Conservation (phyloP, 2,888 invertebrate species). For the Acanthopleura granulata region DNA sequence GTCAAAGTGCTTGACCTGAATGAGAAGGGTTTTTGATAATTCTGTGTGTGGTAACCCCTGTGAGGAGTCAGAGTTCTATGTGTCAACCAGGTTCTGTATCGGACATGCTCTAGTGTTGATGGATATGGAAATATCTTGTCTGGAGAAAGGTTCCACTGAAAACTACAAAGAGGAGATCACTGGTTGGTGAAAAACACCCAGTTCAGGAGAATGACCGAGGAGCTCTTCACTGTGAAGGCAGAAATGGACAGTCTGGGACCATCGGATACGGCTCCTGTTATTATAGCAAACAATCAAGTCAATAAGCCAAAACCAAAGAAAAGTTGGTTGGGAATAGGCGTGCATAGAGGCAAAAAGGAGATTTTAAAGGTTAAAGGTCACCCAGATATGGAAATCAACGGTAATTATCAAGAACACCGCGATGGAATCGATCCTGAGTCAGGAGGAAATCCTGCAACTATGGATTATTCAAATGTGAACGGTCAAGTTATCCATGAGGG, state of each 20-base stretch:
- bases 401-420: slow-evolving; percentile 7
- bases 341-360: slow-evolving; percentile 16
- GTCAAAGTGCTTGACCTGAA: no score
- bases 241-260: slow-evolving; percentile 14
- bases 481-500: background rate
- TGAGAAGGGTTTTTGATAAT: no score
- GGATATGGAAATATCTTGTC: no score
- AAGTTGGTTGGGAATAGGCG: slow-evolving; percentile 11
- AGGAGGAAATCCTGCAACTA: background rate
- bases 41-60: no score
- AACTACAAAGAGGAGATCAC: no score
- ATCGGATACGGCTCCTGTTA: background rate
- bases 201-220: slow-evolving; percentile 12
- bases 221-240: slow-evolving; percentile 16
- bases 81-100: no score
- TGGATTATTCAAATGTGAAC: background rate
- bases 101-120: no score
- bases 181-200: background rate
- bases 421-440: background rate
- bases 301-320: background rate
- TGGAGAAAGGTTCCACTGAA: no score
- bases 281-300: background rate
- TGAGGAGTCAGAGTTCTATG: no score
- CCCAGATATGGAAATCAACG: slow-evolving; percentile 17
- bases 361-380: background rate